Base-by-base conservation (phyloP, 2,797 vertebrate species). In the Erithacus rubecula region DNA sequence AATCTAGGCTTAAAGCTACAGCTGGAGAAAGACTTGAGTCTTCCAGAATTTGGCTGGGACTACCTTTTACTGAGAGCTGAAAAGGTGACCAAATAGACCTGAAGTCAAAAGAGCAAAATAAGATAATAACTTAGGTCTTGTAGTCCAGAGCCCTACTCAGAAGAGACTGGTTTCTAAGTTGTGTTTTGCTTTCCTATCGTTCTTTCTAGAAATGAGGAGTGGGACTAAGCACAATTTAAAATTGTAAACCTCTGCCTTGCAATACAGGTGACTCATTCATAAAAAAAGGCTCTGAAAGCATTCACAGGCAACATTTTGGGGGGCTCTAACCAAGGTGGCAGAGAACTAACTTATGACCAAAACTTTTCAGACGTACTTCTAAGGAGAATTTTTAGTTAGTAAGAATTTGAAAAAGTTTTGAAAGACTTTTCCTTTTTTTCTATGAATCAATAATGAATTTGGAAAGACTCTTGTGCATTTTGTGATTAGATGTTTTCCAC, bases 251-350 rank as follows among this genome's bases (percentile, higher is more conserved):
- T 72, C 32, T 89, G 9, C 29, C 6, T 90, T 78, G 22, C 27
- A 7, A 3, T 36, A 36, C 0, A 1, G 6, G 17, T 15, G 10
- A 1, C 8, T 76, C 3, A 67, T 83, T 37, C 6, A 43, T 22
- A 16, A 43, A 72, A 69, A 5, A 7, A 32, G 26, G 26, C 34
- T 71, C 43, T 63, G 67, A 58, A 80, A 72, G 4, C 6, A 13
- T 62, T 80, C 41, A 37, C 17, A 43, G 34, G 21, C 10, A 85
- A 24, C 5, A 39, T 63, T 80, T 46, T 55, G 8, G 9, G 10
- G 9, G 9, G 2, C 2, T 60, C 6, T n/a, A 36, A 53, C n/a
- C 4, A 58, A 37, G 12, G 26, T 30, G 24, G 10, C 8, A 68
- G 18, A 43, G 16, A 37, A 76, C 17, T 26, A 30, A 49, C 29